Percentiles rank a stretch among this genome's conserved stretches.
phyloP scores from a whole-genome alignment of 2,888 invertebrate species.

The Drosophila yooni region DNA sequence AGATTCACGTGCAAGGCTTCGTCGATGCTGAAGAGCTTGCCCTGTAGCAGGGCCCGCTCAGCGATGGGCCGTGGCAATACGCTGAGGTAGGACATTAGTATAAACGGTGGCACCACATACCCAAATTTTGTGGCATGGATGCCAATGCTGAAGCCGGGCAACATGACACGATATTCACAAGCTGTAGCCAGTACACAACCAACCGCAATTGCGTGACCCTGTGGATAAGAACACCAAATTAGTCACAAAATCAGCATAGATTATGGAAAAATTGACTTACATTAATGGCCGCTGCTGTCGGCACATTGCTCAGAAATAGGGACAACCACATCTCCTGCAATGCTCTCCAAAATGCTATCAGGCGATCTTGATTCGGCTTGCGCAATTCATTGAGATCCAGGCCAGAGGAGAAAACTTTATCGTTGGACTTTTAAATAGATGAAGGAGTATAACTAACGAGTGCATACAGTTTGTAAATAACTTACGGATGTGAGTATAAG shows the following conservation, averaged over 20 bases:
- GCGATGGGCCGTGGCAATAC: constrained; percentile 88
- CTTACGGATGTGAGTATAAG: constrained; percentile 92
- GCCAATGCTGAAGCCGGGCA: constrained; percentile 92
- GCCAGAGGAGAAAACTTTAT: constrained; percentile 90
- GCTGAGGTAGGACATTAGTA: constrained; percentile 88
- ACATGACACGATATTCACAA: constrained; percentile 94
- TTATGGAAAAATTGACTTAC: constrained; percentile 84
- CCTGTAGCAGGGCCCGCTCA: constrained; percentile 91
- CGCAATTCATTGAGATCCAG: constrained; percentile 95
- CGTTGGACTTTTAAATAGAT: constrained; percentile 54
- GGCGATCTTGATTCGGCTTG: constrained; percentile 89
- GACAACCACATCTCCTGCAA: constrained; percentile 93
- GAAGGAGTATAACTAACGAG: neutral
- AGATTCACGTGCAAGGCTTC: constrained; percentile 91
- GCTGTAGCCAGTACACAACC: constrained; percentile 92
- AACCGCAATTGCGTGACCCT: constrained; percentile 93
- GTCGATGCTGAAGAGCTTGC: constrained; percentile 90
- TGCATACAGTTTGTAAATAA: too few species aligned
- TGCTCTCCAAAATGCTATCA: constrained; percentile 90
- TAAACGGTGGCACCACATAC: constrained; percentile 92
- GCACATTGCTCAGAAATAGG: constrained; percentile 89
- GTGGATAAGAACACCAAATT: neutral
- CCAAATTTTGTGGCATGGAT: constrained; percentile 95
- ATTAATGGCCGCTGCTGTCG: constrained; percentile 94
- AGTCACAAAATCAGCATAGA: neutral